These are phyloP conservation scores for Campylomormyrus numenius DNA, from an alignment of 2,113 vertebrate species.

Conservation along the genomic window DNA sequence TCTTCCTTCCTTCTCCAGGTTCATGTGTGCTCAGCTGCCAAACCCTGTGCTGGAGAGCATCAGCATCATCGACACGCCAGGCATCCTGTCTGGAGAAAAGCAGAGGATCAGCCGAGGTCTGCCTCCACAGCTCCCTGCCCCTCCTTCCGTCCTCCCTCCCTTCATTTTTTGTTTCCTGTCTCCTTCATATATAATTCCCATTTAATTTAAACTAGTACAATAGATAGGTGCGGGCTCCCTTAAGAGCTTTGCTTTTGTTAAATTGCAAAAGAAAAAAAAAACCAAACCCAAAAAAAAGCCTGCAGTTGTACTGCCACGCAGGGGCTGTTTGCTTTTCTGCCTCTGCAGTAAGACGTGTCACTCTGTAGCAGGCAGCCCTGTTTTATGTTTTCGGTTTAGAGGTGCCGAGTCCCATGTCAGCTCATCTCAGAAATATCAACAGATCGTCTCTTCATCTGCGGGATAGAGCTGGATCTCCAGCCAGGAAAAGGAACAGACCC, in stretches of 20 bases:
- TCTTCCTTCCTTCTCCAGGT: constrained; percentile 52
- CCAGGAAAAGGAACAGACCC: background rate
- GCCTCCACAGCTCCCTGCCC: constrained; percentile 28
- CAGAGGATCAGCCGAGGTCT: constrained; percentile 78
- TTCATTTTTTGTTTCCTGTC: background rate
- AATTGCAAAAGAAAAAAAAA: background rate
- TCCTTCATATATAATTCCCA: background rate
- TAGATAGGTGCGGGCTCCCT: background rate
- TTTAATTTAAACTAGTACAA: background rate
- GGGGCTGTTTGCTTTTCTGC: background rate
- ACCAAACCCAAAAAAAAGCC: too few relatives aligned
- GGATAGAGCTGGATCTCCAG: background rate
- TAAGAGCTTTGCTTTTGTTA: background rate
- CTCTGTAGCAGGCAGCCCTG: background rate
- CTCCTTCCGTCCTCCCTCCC: background rate
- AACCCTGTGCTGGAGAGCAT: constrained; percentile 87
- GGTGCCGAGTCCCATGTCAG: background rate
- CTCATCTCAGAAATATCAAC: background rate
- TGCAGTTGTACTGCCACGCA: background rate
- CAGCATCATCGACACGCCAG: constrained; percentile 88
- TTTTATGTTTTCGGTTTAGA: background rate
- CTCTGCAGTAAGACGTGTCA: background rate
- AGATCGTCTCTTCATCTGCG: background rate
- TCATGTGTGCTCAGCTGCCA: constrained; percentile 85
- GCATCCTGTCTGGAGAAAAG: constrained; percentile 73